These are phyloP conservation scores for Erannis defoliaria DNA, from an alignment of 2,888 invertebrate genomes.

Conservation along the genomic window DNA sequence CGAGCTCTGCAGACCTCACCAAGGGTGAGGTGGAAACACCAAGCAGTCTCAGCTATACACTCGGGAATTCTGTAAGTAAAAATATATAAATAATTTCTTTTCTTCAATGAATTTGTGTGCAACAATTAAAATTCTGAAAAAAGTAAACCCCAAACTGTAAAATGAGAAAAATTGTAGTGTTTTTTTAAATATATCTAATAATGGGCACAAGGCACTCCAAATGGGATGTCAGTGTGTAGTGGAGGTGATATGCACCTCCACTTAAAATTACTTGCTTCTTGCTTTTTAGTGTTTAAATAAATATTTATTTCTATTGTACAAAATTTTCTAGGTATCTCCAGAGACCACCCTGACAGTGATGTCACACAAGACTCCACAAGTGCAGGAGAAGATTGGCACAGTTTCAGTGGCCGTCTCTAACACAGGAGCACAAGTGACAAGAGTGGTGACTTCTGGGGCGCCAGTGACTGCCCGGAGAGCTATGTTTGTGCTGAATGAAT, in stretches of 20 bases:
- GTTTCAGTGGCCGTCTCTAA: constrained; percentile 78
- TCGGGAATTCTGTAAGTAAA: constrained; percentile 79
- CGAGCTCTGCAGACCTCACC: constrained; percentile 80
- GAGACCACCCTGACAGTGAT: constrained; percentile 83
- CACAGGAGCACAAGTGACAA: constrained; percentile 76
- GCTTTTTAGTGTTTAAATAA: too few species aligned
- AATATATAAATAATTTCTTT: neutral
- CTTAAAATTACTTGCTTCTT: too few species aligned
- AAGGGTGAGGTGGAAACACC: constrained; percentile 84
- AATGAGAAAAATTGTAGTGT: too few species aligned
- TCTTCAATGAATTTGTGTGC: too few species aligned
- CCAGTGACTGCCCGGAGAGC: constrained; percentile 72
- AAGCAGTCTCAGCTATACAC: constrained; percentile 81
- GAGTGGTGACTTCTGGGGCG: constrained; percentile 75
- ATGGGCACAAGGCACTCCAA: too few species aligned
- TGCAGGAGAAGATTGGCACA: constrained; percentile 81
- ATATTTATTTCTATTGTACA: neutral
- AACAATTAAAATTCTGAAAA: too few species aligned
- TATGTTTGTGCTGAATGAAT: constrained; percentile 83
- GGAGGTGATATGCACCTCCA: too few species aligned
- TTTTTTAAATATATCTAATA: too few species aligned
- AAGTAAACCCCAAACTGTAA: too few species aligned
- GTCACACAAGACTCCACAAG: constrained; percentile 83
- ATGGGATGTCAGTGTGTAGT: too few species aligned
- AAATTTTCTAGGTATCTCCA: constrained; percentile 75